Conservation (phyloP, 1,140 invertebrate genomes). For the Nasonia vitripennis region DNA sequence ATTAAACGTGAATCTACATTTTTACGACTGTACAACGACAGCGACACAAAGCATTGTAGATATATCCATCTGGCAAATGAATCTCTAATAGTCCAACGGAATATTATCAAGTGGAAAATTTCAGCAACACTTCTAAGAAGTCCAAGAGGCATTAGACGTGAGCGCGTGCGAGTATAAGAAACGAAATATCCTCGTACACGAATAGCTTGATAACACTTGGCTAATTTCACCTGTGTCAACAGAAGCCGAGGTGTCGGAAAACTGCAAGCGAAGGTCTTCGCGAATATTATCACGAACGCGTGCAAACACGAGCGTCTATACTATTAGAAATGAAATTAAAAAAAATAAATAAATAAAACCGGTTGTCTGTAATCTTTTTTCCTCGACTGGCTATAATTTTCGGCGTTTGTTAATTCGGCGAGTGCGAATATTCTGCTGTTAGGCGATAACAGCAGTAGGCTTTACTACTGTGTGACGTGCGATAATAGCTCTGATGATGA, state of each 20-base stretch:
- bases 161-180: not conserved
- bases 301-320: not conserved
- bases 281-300: not conserved
- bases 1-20: too few relatives aligned
- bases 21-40: too few relatives aligned
- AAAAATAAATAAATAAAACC: too few relatives aligned
- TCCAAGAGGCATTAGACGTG: not conserved
- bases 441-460: too few relatives aligned
- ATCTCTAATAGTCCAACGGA: not conserved
- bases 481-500: not conserved
- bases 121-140: not conserved
- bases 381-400: not conserved
- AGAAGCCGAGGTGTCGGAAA: not conserved
- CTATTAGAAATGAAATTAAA: too few relatives aligned
- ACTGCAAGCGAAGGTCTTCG: not conserved
- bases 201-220: not conserved
- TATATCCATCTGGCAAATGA: not conserved
- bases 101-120: constrained; percentile 1
- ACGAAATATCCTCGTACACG: not conserved
- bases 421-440: too few relatives aligned
- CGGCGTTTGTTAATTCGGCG: not conserved
- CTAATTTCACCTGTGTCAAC: constrained; percentile 18
- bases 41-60: too few relatives aligned
- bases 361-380: too few relatives aligned
- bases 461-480: not conserved